Base-by-base conservation (phyloP, 2,888 invertebrate species). In the Himalopsyche tibetana region DNA sequence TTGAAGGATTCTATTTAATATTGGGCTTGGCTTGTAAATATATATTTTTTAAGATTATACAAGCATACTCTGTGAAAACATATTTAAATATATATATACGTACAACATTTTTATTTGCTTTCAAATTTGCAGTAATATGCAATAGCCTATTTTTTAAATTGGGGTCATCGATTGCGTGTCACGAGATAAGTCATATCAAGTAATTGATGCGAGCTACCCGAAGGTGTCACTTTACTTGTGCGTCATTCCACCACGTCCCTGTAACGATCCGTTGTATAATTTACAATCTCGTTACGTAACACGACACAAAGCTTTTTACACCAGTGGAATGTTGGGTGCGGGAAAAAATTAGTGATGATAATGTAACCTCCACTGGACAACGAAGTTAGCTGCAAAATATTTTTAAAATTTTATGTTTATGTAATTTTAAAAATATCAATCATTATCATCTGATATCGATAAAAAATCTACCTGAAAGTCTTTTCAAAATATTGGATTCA, bases 241-340 rank as follows among this genome's bases (percentile, higher is more conserved):
- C 74, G 74, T 74, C 74, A 74, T 74, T 74, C 74, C 74, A 74
- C 15, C 74, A 74, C 74, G 74, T 74, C 74, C 74, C 74, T 74
- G 74, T 74, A 74, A 74, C 74, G 74, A 74, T 74, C 74, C 74
- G 74, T 74, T 74, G 74, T 74, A 74, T 74, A 74, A 74, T 74
- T 74, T 74, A 74, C 74, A 74, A 74, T 74, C 74, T 74, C 74
- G 74, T 74, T 74, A 74, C 74, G 74, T 74, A 74, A 74, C 74
- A 38, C 74, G 74, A 74, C 19, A 74, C 74, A 36, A 36, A 74
- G 74, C 74, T 74, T 74, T 74, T 74, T 74, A 74, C 74, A 38
- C 36, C 74, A 36, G 74, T 74, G 36, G 19, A 74, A 74, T 36
- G 74, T 74, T 36, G 38, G 69, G 12, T 74, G 36, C 74, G 74